phyloP scores from a whole-genome alignment of 2,113 vertebrate genomes.

The Gobius niger region DNA sequence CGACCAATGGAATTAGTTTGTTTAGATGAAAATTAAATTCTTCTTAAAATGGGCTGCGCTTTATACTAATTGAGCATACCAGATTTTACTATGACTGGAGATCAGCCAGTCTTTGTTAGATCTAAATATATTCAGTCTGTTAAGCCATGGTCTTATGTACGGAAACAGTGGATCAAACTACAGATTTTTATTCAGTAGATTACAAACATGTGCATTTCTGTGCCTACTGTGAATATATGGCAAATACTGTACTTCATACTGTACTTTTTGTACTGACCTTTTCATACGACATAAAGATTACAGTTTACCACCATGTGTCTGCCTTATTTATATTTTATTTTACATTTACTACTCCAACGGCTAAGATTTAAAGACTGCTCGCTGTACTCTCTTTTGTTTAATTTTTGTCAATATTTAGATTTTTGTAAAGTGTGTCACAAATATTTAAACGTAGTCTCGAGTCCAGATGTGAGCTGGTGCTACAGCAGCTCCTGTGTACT shows the following conservation, averaged over 20 bases:
- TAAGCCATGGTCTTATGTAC: background rate
- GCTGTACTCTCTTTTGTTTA: constrained; percentile 3
- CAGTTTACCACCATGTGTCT: constrained; percentile 42
- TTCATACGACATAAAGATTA: constrained; percentile 68
- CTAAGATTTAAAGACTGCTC: constrained; percentile 21
- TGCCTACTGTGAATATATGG: constrained; percentile 80
- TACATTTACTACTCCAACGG: constrained; percentile 1
- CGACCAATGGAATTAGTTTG: constrained; percentile 44
- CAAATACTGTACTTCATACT: constrained; percentile 74
- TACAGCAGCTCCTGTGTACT: constrained; percentile 10
- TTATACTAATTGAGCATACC: constrained; percentile 20
- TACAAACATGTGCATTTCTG: constrained; percentile 64
- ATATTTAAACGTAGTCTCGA: constrained; percentile 18
- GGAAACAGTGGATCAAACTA: constrained; percentile 6
- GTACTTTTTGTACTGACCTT: constrained; percentile 82
- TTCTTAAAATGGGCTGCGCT: constrained; percentile 48
- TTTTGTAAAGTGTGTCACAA: constrained; percentile 36
- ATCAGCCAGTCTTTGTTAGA: constrained; percentile 22
- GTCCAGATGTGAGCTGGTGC: constrained; percentile 31
- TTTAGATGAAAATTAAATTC: constrained; percentile 50
- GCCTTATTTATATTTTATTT: background rate
- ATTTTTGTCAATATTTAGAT: constrained; percentile 27
- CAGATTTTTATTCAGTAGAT: constrained; percentile 72
- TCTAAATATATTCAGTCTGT: constrained; percentile 5
- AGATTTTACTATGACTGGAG: constrained; percentile 17